Percentiles rank a stretch among this genome's conserved stretches.
Conservation (phyloP, 2,113 vertebrate species). For the Hippocampus comes region DNA sequence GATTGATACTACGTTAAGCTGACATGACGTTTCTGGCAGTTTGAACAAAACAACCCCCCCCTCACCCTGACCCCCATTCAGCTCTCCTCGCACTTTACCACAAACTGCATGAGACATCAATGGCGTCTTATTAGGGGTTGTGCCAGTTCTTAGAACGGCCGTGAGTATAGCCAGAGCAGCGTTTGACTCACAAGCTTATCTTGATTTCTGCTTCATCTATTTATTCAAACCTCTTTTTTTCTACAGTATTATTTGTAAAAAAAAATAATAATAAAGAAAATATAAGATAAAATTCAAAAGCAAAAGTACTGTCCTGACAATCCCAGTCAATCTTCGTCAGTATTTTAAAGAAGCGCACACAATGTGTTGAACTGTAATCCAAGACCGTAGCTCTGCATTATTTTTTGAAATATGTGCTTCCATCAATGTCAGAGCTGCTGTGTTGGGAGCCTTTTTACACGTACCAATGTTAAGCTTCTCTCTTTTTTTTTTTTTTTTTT, state of each 20-base stretch:
- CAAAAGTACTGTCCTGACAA: not conserved
- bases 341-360: slow-evolving; percentile 34
- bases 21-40: slow-evolving; percentile 56
- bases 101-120: slow-evolving; percentile 48
- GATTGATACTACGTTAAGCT: slow-evolving; percentile 33
- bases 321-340: slow-evolving; percentile 13
- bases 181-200: not conserved
- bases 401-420: not conserved
- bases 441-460: not conserved
- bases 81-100: slow-evolving; percentile 70
- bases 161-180: not conserved
- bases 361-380: not conserved
- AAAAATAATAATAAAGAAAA: not conserved
- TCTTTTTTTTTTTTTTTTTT: not conserved
- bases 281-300: slow-evolving; percentile 4
- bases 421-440: not conserved
- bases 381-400: not conserved
- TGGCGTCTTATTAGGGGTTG: not conserved
- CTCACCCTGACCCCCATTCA: slow-evolving; percentile 3
- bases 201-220: not conserved
- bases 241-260: not conserved
- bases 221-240: slow-evolving; percentile 8
- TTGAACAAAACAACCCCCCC: slow-evolving; percentile 11
- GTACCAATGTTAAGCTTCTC: not conserved
- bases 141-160: not conserved